Conservation (phyloP, 2,888 invertebrate genomes). For the Tridacna gigas region DNA sequence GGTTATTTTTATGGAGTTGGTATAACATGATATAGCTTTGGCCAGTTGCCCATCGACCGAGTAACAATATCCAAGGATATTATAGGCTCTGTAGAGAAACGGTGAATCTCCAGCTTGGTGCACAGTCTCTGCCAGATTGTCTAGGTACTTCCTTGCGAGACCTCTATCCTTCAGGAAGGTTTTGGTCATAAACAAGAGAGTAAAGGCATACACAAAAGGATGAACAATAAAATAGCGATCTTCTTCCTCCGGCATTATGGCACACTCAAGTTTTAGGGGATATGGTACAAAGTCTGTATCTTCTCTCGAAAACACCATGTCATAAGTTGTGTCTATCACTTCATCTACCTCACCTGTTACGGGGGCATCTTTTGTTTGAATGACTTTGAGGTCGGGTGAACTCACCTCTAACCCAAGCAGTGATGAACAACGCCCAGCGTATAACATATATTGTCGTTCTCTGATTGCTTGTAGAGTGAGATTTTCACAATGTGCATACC, state of each 20-base stretch:
- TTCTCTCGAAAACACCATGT: slow-evolving; percentile 21
- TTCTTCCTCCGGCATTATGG: background rate
- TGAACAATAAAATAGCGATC: slow-evolving; percentile 19
- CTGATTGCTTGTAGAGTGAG: background rate
- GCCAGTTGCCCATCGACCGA: slow-evolving; percentile 7
- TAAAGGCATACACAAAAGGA: slow-evolving; percentile 35
- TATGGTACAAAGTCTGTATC: slow-evolving; percentile 30
- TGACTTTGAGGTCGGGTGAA: background rate
- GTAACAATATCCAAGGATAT: slow-evolving; percentile 30
- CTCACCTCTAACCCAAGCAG: background rate
- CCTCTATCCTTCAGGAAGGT: background rate
- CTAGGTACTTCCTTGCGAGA: background rate
- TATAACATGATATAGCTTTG: slow-evolving; percentile 13
- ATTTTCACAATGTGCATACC: background rate
- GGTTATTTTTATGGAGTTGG: background rate
- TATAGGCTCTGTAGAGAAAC: slow-evolving; percentile 19
- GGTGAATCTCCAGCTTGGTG: background rate
- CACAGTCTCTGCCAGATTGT: slow-evolving; percentile 12
- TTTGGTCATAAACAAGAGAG: background rate
- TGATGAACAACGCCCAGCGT: slow-evolving; percentile 17
- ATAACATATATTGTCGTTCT: background rate
- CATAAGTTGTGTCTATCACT: slow-evolving; percentile 9
- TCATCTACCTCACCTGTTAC: slow-evolving; percentile 6
- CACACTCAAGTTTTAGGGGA: slow-evolving; percentile 38
- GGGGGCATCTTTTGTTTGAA: background rate